phyloP scores from a whole-genome alignment of 2,113 vertebrate species.

The Poecilia latipinna region DNA sequence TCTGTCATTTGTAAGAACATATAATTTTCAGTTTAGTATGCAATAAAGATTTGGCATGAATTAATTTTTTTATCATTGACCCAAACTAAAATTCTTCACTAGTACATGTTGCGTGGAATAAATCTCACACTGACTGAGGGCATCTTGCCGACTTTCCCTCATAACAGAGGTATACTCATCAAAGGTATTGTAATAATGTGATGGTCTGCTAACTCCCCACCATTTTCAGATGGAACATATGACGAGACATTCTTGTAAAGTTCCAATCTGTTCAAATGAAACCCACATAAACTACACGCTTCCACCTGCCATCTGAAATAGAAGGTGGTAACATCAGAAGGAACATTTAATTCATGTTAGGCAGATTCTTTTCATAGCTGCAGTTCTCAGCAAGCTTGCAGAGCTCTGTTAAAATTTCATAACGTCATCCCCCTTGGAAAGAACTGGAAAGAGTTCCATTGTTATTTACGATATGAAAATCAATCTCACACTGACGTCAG shows the following conservation, averaged over 20 bases:
- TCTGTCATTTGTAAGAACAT: neutral
- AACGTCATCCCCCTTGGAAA: constrained; percentile 56
- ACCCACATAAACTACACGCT: constrained; percentile 32
- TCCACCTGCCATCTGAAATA: constrained; percentile 1
- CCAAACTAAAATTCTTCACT: neutral
- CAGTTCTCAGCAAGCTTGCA: constrained; percentile 45
- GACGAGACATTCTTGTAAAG: constrained; percentile 55
- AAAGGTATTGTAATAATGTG: constrained; percentile 73
- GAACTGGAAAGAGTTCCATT: constrained; percentile 49
- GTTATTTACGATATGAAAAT: constrained; percentile 13
- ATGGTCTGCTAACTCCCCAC: constrained; percentile 79
- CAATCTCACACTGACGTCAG: constrained; percentile 43
- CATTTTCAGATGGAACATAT: constrained; percentile 69
- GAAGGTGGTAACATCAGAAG: constrained; percentile 40
- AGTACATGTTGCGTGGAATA: no score
- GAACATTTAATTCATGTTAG: constrained; percentile 50
- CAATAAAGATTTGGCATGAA: neutral
- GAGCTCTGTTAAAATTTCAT: constrained; percentile 46
- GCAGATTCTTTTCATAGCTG: constrained; percentile 26
- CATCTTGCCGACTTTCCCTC: constrained; percentile 65
- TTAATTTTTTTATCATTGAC: no score
- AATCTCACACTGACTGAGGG: constrained; percentile 38
- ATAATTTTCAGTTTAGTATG: neutral
- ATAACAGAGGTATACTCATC: constrained; percentile 67
- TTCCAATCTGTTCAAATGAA: constrained; percentile 67